These are phyloP conservation scores for Oscheius sp. DNA, from an alignment of 2,888 invertebrate genomes.

Conservation along the genomic window DNA sequence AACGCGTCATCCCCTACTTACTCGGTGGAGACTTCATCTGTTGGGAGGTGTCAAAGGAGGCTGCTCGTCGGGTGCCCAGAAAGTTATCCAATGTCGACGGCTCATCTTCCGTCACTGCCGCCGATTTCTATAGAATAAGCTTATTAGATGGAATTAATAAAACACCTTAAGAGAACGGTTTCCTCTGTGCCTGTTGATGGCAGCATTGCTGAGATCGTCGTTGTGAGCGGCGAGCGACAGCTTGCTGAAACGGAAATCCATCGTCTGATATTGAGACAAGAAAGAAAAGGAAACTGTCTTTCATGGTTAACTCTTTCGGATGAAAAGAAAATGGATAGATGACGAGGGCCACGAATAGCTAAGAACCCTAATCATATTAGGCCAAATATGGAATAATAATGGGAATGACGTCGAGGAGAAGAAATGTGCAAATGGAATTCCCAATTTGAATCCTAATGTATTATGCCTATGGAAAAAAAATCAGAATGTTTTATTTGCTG, in stretches of 20 bases:
- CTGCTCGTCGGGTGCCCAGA: conserved; percentile 29
- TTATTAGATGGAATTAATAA: neutral
- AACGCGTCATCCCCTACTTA: too few species aligned
- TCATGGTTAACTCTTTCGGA: neutral
- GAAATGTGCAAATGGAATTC: neutral
- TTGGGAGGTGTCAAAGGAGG: conserved; percentile 43
- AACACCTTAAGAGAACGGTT: conserved; percentile 44
- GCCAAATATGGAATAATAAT: neutral
- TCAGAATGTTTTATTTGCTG: too few species aligned
- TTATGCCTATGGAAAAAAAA: too few species aligned
- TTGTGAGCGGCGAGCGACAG: conserved; percentile 38
- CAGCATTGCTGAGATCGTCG: conserved; percentile 35
- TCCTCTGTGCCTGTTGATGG: conserved; percentile 35
- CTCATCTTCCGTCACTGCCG: conserved; percentile 50
- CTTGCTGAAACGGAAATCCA: conserved; percentile 39
- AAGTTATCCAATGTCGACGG: conserved; percentile 25
- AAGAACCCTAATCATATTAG: conserved; percentile 2
- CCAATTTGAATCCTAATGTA: too few species aligned
- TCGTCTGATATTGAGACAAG: too few species aligned
- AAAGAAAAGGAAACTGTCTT: neutral
- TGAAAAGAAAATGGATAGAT: neutral
- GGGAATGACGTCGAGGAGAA: neutral
- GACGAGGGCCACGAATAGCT: neutral
- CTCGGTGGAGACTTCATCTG: conserved; percentile 25
- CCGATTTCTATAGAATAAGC: conserved; percentile 39